These are phyloP conservation scores for Rhinichthys klamathensis DNA, from an alignment of 2,113 vertebrate genomes.

Conservation along the genomic window DNA sequence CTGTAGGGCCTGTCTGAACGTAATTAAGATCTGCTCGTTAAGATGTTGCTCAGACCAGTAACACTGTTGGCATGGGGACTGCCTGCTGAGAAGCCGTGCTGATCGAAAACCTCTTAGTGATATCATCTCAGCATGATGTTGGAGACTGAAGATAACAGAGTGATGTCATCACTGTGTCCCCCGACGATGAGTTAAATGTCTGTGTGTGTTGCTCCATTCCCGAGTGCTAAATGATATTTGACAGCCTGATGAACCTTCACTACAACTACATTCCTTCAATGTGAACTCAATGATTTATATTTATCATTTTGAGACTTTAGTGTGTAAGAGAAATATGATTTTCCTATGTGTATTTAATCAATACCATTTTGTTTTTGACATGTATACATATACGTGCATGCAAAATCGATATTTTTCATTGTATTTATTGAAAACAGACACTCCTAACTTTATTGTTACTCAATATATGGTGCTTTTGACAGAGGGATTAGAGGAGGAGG, in stretches of 20 bases:
- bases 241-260: background rate
- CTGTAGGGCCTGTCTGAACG: constrained; percentile 32
- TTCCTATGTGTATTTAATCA: too few species aligned
- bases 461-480: too few species aligned
- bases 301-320: background rate
- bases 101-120: constrained; percentile 33
- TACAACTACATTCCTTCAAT: background rate
- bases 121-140: constrained; percentile 35
- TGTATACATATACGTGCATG: too few species aligned
- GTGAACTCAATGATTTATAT: background rate
- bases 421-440: too few species aligned
- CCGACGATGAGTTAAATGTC: background rate
- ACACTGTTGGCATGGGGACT: constrained; percentile 45
- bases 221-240: background rate
- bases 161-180: background rate
- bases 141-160: background rate
- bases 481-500: too few species aligned
- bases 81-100: background rate
- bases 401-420: too few species aligned
- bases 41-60: constrained; percentile 34
- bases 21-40: constrained; percentile 56
- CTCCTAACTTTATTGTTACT: too few species aligned
- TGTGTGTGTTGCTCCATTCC: background rate
- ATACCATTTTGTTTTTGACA: too few species aligned
- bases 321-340: too few species aligned